Conservation (phyloP, 2,113 vertebrate species). For the Collichthys lucidus region DNA sequence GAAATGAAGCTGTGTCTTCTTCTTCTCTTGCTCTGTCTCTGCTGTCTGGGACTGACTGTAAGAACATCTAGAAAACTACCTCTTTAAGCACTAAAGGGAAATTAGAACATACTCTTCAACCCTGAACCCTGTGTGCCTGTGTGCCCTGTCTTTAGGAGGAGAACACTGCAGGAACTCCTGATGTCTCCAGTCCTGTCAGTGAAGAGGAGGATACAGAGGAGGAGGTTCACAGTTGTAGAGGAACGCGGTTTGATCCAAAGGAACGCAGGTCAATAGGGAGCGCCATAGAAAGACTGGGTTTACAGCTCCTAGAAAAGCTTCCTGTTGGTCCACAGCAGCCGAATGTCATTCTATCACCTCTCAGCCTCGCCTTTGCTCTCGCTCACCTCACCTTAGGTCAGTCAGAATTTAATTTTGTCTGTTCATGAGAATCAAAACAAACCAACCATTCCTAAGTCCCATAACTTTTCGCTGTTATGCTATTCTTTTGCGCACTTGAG, state of each 20-base stretch:
- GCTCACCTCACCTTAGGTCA: slow-evolving; percentile 66
- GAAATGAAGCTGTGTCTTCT: slow-evolving; percentile 63
- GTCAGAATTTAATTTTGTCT: not conserved
- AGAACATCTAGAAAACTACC: slow-evolving; percentile 18
- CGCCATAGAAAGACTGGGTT: slow-evolving; percentile 55
- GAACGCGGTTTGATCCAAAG: slow-evolving; percentile 4
- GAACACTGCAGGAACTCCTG: slow-evolving; percentile 11
- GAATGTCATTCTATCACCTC: slow-evolving; percentile 56
- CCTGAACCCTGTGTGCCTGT: not conserved
- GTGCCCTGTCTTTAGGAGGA: slow-evolving; percentile 27
- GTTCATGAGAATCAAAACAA: not conserved
- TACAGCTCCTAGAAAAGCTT: slow-evolving; percentile 58
- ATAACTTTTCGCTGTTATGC: not conserved
- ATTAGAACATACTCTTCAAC: not conserved
- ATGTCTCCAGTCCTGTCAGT: not conserved
- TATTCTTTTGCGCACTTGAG: not conserved
- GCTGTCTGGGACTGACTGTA: slow-evolving; percentile 52
- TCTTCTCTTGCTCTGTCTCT: slow-evolving; percentile 47
- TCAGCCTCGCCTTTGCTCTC: slow-evolving; percentile 62
- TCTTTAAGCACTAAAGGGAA: too few relatives aligned
- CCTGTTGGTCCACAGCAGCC: slow-evolving; percentile 50
- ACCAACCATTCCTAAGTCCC: too few relatives aligned
- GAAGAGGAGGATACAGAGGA: not conserved
- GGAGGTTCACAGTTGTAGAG: slow-evolving; percentile 17
- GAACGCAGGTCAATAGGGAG: slow-evolving; percentile 37